Percentiles rank a stretch among this genome's conserved stretches.
Conservation (phyloP, 1,140 invertebrate species). For the Zaprionus ghesquierei region DNA sequence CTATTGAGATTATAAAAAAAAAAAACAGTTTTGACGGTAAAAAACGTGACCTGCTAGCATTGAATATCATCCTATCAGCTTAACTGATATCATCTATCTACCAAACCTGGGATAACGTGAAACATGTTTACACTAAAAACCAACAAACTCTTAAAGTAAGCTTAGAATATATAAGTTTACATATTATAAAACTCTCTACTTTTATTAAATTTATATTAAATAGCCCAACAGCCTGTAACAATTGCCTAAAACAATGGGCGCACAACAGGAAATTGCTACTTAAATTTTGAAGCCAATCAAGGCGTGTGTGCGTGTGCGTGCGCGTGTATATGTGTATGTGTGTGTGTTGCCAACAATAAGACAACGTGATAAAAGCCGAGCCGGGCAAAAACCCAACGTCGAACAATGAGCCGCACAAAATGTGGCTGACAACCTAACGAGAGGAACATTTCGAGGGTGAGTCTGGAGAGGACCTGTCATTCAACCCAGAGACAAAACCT, state of each 20-base stretch:
- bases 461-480: constrained; percentile 8
- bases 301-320: constrained; percentile 24
- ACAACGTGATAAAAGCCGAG: constrained; percentile 56
- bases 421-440: constrained; percentile 48
- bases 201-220: too few relatives aligned
- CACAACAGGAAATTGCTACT: constrained; percentile 72
- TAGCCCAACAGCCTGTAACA: constrained; percentile 19
- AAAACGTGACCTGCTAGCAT: too few relatives aligned
- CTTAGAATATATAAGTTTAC: too few relatives aligned
- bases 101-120: too few relatives aligned
- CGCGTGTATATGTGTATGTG: constrained; percentile 11
- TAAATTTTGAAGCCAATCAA: constrained; percentile 74
- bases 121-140: too few relatives aligned
- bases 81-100: too few relatives aligned
- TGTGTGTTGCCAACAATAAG: constrained; percentile 52
- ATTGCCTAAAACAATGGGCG: constrained; percentile 17
- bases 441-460: background rate
- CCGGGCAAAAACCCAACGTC: constrained; percentile 15
- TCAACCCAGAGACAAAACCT: background rate
- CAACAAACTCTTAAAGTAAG: too few relatives aligned
- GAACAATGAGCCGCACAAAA: constrained; percentile 65
- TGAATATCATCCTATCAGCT: too few relatives aligned
- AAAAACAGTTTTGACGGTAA: too few relatives aligned
- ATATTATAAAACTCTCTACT: too few relatives aligned
- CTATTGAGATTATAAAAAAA: too few relatives aligned